Percentiles rank a stretch among this genome's conserved stretches.
Evolutionary conservation across 2,888 invertebrate genomes (phyloP).

Genomic region (Podotricha telesiphe): DNA sequence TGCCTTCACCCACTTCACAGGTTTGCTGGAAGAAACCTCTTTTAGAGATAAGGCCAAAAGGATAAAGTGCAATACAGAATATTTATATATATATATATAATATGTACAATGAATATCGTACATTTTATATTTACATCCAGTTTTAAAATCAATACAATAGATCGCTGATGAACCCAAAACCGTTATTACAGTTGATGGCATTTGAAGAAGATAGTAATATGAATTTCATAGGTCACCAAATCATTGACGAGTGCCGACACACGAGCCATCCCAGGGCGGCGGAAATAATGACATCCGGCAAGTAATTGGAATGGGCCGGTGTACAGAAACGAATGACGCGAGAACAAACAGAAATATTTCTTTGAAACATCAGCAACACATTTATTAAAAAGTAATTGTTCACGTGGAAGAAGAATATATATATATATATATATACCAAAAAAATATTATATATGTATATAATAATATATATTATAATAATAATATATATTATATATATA

Average conservation of each 20-base stretch:
- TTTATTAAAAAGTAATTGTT: conserved; percentile 15
- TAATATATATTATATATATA: background rate
- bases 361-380: conserved; percentile 14
- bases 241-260: conserved; percentile 59
- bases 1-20: no score
- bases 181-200: background rate
- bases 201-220: conserved; percentile 42
- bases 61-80: no score
- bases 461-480: no score
- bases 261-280: conserved; percentile 66
- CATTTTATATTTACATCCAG: background rate
- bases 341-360: conserved; percentile 16
- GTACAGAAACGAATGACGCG: conserved; percentile 31
- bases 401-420: background rate
- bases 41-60: no score
- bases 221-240: conserved; percentile 70
- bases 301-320: conserved; percentile 72
- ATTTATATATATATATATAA: no score
- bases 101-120: background rate
- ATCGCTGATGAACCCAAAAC: background rate
- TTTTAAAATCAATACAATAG: background rate
- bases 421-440: background rate
- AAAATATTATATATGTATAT: no score
- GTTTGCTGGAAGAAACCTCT: no score
- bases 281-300: conserved; percentile 81